Evolutionary conservation across 2,797 vertebrate species (phyloP), one percentile per base, ranked within the genome.

Genomic region (Selene dorsalis): DNA sequence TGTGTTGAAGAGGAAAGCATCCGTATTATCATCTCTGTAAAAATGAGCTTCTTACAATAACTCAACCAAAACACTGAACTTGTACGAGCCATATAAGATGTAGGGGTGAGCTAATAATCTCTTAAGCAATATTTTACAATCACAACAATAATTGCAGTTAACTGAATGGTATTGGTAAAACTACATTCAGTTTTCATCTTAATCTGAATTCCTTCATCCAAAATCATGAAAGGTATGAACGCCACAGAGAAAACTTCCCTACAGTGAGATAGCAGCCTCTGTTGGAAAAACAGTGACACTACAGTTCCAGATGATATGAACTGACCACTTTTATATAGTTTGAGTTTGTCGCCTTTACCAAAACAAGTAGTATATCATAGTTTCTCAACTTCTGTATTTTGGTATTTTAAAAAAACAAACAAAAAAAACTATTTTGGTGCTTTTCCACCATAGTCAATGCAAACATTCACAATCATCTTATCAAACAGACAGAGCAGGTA

Each of bases 241-340:
- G 2, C 38, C 5, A 11, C 30, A 18, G 11, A 38, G 22, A 8
- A 55, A 14, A 43, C 1, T 50, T 45, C 76, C 24, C 9, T 61
- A 1, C 38, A 60, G 66, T 22, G 67, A 47, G 22, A 77, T n/a
- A 47, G 63, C 45, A 85, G 84, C 74, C 72, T 86, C 92, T 91
- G 26, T 57, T 89, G 91, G 75, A 82, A 5, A 1, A 59, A 43
- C 4, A n/a, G 13, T 63, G 22, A n/a, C 84, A 83, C 61, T 84
- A 45, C 82, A 80, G 52, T 32, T 12, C 18, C 11, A 16, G 4
- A 1, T 39, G 20, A 30, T 55, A 0, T 50, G 14, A 70, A 22
- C 14, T 2, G 18, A 1, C 5, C 3, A 18, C 10, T 69, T 28
- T 24, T 0, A 30, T 12, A n/a, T 6, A 9, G 0, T 38, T 43